Evolutionary conservation across 92 coral and sea anemone genomes (phyloP), one percentile per base, ranked within the genome.

Genomic region (Heliopora coerulea): DNA sequence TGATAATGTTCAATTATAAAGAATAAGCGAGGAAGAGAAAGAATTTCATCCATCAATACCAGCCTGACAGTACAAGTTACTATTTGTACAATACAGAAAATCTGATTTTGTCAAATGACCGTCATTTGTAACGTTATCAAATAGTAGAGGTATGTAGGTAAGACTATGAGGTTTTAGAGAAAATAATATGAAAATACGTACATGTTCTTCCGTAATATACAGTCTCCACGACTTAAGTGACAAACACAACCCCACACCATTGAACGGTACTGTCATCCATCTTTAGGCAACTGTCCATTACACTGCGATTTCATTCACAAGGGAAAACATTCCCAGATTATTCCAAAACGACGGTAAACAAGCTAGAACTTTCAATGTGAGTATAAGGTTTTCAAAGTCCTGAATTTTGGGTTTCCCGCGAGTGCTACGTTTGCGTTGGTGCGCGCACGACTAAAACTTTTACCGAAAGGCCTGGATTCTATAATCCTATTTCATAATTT

Each of bases 401-500:
- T 3, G 41, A 41, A 42, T 31, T 67, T 67, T 67, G 54, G 74
- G 74, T 67, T 67, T 67, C 74, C 74, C 74, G 74, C 74, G 74
- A 67, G 24, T 56, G 23, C n/a, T 44, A 44, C 1, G 26, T 63
- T 67, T 32, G 26, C 54, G 59, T 12, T n/a, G n/a, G 28, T 59
- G 58, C 58, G 54, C 54, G 72, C 18, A 27, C 34, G 17, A 41
- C 2, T 26, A 63, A 63, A 63, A 35, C 0, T 17, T 23, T 14
- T 11, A 63, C 23, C 74, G 74, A 39, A 46, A 67, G 74, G 61
- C 28, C 61, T 56, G 61, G 61, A 56, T 56, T 50, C 61, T 28
- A 56, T 56, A n/a, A n/a, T n/a, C n/a, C n/a, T n/a, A n/a, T n/a
- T n/a, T n/a, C n/a, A n/a, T n/a, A n/a, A n/a, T n/a, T n/a, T n/a